Conservation (phyloP, 2,797 vertebrate genomes). For the Myiothlypis chrysogaster region DNA sequence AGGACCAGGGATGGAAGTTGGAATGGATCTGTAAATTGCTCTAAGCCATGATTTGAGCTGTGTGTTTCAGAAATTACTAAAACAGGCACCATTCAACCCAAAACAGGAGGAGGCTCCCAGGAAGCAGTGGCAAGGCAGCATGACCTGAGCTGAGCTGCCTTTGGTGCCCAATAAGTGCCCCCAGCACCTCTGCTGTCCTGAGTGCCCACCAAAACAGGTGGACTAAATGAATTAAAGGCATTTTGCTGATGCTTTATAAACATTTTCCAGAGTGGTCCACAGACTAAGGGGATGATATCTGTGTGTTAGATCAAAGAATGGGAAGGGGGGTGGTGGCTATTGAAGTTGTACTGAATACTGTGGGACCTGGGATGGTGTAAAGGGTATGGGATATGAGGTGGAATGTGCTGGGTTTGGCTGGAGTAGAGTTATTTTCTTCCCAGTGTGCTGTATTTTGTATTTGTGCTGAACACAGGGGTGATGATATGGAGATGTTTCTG, state of each 20-base stretch:
- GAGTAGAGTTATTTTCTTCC: background rate
- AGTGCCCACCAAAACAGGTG: background rate
- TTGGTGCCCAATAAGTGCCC: background rate
- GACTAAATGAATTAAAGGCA: background rate
- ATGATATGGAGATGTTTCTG: background rate
- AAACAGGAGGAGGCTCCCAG: background rate
- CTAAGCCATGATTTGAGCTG: background rate
- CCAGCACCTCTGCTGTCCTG: background rate
- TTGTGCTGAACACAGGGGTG: background rate
- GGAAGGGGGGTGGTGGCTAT: background rate
- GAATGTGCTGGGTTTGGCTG: background rate
- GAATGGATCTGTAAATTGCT: background rate
- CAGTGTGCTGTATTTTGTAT: background rate
- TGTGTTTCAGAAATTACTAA: background rate
- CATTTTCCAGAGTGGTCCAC: background rate
- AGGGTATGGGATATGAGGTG: background rate
- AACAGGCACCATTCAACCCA: too few species aligned
- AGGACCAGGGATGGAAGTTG: background rate
- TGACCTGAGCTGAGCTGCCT: background rate
- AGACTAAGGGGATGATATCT: background rate
- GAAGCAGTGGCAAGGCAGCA: background rate
- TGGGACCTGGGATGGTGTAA: background rate
- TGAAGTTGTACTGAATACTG: background rate
- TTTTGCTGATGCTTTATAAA: background rate
- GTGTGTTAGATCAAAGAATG: background rate